phyloP scores from a whole-genome alignment of 2,888 invertebrate genomes.

The Aproaerema taeniolella region DNA sequence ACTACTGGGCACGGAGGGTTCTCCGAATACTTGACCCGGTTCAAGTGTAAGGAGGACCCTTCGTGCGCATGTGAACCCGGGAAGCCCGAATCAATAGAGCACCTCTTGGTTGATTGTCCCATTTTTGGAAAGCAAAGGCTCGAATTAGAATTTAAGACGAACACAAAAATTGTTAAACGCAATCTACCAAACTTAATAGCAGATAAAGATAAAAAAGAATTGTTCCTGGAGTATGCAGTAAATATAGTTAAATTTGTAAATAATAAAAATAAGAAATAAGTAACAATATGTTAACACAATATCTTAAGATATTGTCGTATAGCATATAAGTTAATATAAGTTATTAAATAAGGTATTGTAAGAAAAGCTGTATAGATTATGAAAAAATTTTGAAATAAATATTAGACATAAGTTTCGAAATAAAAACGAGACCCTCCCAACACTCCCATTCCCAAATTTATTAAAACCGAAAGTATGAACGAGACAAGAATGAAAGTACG shows the following conservation, averaged over 20 bases:
- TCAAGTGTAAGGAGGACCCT: constrained; percentile 13
- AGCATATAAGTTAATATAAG: background rate
- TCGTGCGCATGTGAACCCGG: constrained; percentile 13
- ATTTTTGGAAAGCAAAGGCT: background rate
- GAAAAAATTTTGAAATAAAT: background rate
- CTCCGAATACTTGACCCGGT: constrained; percentile 9
- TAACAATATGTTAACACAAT: background rate
- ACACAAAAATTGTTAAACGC: background rate
- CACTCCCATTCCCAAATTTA: background rate
- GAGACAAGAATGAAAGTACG: background rate
- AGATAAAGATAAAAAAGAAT: background rate
- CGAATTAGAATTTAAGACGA: background rate
- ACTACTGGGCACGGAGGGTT: constrained; percentile 11
- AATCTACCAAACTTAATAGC: background rate
- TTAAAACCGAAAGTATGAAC: background rate
- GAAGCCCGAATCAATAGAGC: background rate
- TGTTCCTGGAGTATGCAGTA: background rate
- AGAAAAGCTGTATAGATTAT: background rate
- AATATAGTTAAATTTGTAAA: background rate
- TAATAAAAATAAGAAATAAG: background rate
- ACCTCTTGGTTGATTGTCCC: constrained; percentile 3
- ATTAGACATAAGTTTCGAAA: no score
- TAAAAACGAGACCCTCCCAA: no score
- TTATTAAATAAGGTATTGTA: background rate
- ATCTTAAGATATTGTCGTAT: background rate